These are phyloP conservation scores for Holotrichia oblita DNA, from an alignment of 1,140 invertebrate species.

Conservation along the genomic window DNA sequence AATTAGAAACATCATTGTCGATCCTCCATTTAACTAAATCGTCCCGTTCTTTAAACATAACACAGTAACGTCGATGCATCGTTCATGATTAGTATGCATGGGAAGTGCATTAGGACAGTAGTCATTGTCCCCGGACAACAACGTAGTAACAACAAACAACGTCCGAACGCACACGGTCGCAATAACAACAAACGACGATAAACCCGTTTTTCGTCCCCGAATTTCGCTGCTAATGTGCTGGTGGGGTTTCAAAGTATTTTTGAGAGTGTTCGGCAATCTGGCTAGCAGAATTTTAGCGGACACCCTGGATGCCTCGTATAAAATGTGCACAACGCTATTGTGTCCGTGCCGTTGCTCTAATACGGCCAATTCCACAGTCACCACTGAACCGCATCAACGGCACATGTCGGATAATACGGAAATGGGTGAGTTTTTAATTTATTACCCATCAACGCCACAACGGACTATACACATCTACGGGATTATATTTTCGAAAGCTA, in stretches of 20 bases:
- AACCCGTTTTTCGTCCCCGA: neutral
- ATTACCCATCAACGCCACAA: neutral
- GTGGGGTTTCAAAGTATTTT: conserved; percentile 24
- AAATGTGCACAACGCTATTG: conserved; percentile 27
- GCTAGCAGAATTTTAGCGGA: conserved; percentile 30
- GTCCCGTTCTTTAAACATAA: too few relatives aligned
- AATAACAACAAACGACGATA: too few relatives aligned
- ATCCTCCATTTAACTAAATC: too few relatives aligned
- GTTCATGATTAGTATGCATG: conserved; percentile 18
- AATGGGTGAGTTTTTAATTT: conserved; percentile 29
- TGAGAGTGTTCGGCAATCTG: conserved; percentile 37
- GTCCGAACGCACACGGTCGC: too few relatives aligned
- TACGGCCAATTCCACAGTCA: neutral
- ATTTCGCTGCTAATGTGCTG: conserved; percentile 38
- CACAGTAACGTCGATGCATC: conserved; percentile 3
- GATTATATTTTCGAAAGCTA: conserved; percentile 8
- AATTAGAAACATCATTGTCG: too few relatives aligned
- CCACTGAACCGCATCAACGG: neutral
- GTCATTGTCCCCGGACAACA: conserved; percentile 20
- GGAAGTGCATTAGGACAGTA: conserved; percentile 29
- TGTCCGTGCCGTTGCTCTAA: conserved; percentile 11
- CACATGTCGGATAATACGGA: neutral
- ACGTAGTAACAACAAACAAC: conserved; percentile 1
- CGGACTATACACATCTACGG: neutral
- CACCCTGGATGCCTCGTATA: conserved; percentile 32